Conservation (phyloP, 1,140 invertebrate genomes). For the Rhynchophorus ferrugineus region DNA sequence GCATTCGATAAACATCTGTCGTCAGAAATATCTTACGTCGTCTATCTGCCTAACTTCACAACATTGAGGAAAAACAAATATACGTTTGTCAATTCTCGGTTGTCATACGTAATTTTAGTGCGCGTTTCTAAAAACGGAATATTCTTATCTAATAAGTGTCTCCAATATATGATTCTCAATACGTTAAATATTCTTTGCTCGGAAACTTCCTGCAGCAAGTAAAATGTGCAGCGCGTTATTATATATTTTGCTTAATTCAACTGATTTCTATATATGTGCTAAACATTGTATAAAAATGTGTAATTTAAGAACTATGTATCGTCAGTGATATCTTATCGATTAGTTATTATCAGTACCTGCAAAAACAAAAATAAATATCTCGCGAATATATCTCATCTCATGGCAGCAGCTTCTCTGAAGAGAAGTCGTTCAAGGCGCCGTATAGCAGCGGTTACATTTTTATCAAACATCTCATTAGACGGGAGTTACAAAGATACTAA, state of each 20-base stretch:
- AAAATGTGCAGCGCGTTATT: slow-evolving; percentile 22
- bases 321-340: slow-evolving; percentile 18
- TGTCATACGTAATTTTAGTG: too few relatives aligned
- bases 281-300: slow-evolving; percentile 10
- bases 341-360: slow-evolving; percentile 19
- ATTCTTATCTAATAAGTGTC: not conserved
- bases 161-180: not conserved
- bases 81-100: too few relatives aligned
- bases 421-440: slow-evolving; percentile 59
- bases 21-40: too few relatives aligned
- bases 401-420: slow-evolving; percentile 46
- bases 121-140: too few relatives aligned
- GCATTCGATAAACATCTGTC: too few relatives aligned
- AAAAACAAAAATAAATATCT: slow-evolving; percentile 19
- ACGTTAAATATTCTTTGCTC: not conserved
- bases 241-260: slow-evolving; percentile 14
- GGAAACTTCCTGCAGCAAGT: not conserved
- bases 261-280: slow-evolving; percentile 20
- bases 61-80: too few relatives aligned
- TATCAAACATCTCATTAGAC: slow-evolving; percentile 91
- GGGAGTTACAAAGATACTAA: slow-evolving; percentile 81
- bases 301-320: slow-evolving; percentile 23
- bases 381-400: slow-evolving; percentile 11
- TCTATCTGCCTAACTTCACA: too few relatives aligned
- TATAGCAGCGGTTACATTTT: slow-evolving; percentile 81